Base-by-base conservation (phyloP, 1,140 invertebrate species). In the Tetramorium simillimum region DNA sequence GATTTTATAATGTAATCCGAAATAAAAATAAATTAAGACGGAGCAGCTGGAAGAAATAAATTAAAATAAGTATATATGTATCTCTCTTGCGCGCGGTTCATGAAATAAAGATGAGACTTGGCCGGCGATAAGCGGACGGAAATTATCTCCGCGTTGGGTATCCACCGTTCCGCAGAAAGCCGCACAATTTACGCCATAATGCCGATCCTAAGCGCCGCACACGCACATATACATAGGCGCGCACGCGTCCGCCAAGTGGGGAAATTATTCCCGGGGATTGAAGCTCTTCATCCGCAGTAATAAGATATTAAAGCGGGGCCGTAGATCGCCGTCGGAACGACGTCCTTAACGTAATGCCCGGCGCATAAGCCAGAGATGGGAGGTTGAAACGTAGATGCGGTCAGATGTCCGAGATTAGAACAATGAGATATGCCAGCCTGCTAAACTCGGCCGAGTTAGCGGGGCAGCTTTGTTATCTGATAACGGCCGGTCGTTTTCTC, bases 321-420 rank as follows among this genome's bases (percentile, higher is more conserved):
- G 56, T 65, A 90, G 89, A 91, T 89, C 70, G 72, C 70, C 85
- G 88, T 86, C 77, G 89, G 62, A 85, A 80, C 53, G 72, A 84
- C 56, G 89, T 86, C 87, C 87, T 90, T 88, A 88, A 75, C 86
- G 82, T 89, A 89, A 89, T 89, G 78, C 82, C 53, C 40, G 60
- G 46, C 69, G 63, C 70, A 81, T 67, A 63, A 81, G 81, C 81
- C 46, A 63, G 87, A 62, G 85, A 53, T 77, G 49, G 67, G 56
- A 73, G 65, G 78, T 67, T 40, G 69, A 51, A 69, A 53, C 75
- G 77, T 82, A 91, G 58, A 86, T 78, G 85, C 80, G 51, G 72
- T 91, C 81, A 80, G 87, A 87, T 89, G 87, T 81, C 62, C 58
- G 60, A 88, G 90, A 91, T 91, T 88, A 90, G 80, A 90, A 91